Conservation (phyloP, 1,140 invertebrate genomes). For the Trissolcus basalis region DNA sequence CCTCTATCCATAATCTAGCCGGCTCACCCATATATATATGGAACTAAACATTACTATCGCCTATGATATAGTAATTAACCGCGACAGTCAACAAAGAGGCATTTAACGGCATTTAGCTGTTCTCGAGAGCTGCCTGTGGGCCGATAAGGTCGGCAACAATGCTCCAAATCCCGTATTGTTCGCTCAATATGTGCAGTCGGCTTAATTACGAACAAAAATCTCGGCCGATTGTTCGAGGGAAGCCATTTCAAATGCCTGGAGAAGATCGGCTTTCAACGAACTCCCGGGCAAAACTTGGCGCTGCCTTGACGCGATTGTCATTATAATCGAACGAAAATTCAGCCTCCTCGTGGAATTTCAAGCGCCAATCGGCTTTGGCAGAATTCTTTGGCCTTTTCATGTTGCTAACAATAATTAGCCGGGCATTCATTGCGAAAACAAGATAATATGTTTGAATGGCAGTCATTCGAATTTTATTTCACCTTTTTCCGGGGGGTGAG, state of each 20-base stretch:
- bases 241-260: conserved; percentile 56
- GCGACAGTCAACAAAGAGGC: conserved; percentile 68
- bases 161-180: conserved; percentile 71
- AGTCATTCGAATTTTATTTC: conserved; percentile 15
- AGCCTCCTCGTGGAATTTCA: conserved; percentile 8
- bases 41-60: conserved; percentile 49
- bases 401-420: conserved; percentile 44
- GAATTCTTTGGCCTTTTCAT: conserved; percentile 31
- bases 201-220: conserved; percentile 70
- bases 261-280: conserved; percentile 50
- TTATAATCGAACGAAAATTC: conserved; percentile 49
- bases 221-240: conserved; percentile 62
- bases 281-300: conserved; percentile 18
- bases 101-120: conserved; percentile 70
- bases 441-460: conserved; percentile 43
- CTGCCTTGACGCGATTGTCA: conserved; percentile 45
- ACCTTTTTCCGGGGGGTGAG: conserved; percentile 16
- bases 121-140: conserved; percentile 55
- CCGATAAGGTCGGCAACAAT: conserved; percentile 72
- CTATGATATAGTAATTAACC: conserved; percentile 68
- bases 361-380: conserved; percentile 40
- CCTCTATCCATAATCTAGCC: conserved; percentile 32
- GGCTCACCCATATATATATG: conserved; percentile 40
- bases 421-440: conserved; percentile 25
- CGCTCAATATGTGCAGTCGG: conserved; percentile 63